Conservation (phyloP, 2,888 invertebrate genomes). For the Sylvicola cinctus region DNA sequence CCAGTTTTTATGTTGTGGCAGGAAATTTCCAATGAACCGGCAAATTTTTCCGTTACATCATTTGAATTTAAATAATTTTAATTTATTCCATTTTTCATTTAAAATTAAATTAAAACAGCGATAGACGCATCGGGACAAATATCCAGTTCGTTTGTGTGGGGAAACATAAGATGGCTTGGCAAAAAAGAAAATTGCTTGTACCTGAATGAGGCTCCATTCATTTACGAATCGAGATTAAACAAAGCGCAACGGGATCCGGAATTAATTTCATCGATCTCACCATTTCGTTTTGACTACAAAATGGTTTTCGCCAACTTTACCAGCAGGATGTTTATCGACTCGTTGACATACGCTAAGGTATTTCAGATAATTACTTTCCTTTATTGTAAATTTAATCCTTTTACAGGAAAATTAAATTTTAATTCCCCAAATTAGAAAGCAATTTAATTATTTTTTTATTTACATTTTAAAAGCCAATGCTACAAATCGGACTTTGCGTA, state of each 20-base stretch:
- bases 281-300: constrained; percentile 1
- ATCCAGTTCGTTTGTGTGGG: constrained; percentile 1
- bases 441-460: no score
- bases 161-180: not conserved
- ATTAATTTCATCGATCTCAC: no score
- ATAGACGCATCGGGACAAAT: constrained; percentile 1
- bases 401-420: not conserved
- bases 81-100: no score
- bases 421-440: no score
- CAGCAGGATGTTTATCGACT: constrained; percentile 1
- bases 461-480: constrained; percentile 3
- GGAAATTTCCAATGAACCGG: no score
- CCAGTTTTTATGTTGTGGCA: no score
- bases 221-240: no score
- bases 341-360: not conserved
- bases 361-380: not conserved
- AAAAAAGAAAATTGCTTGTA: constrained; percentile 1
- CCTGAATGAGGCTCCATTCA: not conserved
- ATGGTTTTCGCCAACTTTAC: constrained; percentile 5
- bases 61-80: no score
- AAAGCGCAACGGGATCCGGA: no score
- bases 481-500: constrained; percentile 5
- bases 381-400: no score
- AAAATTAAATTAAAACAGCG: no score
- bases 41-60: no score